Percentiles rank a stretch among this genome's conserved stretches.
phyloP scores from a whole-genome alignment of 2,888 invertebrate species.

The Tipula helvola region DNA sequence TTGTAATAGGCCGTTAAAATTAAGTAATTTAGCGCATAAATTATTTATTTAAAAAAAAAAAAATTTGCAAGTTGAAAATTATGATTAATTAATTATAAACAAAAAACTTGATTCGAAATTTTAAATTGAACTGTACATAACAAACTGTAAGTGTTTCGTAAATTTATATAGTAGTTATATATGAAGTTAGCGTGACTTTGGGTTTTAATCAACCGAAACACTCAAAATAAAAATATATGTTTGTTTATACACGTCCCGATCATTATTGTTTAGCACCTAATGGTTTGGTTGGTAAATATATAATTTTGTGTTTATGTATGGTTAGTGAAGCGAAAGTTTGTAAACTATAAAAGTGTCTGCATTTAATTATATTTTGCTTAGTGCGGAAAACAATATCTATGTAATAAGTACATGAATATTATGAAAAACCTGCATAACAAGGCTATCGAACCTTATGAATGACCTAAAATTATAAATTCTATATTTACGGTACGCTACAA shows the following conservation, averaged over 20 bases:
- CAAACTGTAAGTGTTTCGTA: background rate
- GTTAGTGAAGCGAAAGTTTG: background rate
- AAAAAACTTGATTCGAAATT: background rate
- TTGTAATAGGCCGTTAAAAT: background rate
- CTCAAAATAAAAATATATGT: background rate
- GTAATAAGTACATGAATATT: too few relatives aligned
- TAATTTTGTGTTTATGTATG: background rate
- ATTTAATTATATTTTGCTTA: background rate
- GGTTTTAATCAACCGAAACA: background rate
- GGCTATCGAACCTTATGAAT: background rate
- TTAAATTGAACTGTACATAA: background rate
- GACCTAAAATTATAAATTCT: background rate
- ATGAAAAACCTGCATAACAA: background rate
- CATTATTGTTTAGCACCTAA: background rate
- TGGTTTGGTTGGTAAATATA: background rate
- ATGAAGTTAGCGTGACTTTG: background rate
- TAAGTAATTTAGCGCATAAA: background rate
- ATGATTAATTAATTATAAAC: background rate
- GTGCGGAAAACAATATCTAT: too few relatives aligned
- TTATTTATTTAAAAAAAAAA: background rate
- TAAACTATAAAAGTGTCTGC: background rate
- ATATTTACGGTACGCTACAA: background rate
- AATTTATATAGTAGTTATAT: background rate
- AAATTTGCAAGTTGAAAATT: background rate
- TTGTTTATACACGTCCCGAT: background rate